Evolutionary conservation across 1,140 invertebrate species (phyloP).

Genomic region (Eueides isabella): DNA sequence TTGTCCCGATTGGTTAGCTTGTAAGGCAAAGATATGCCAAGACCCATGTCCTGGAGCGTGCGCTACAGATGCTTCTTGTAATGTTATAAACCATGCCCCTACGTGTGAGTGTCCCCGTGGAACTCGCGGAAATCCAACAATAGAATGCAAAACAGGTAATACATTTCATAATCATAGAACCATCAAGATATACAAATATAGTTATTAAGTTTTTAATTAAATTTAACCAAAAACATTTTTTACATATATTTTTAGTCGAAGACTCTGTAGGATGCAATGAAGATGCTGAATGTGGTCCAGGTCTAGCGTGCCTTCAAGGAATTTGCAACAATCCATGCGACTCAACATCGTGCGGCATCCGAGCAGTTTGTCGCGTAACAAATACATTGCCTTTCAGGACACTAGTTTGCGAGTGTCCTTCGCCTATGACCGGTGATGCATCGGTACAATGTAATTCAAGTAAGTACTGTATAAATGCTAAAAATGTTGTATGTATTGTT

Average conservation of each 20-base stretch:
- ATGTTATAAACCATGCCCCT: conserved; percentile 89
- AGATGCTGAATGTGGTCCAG: conserved; percentile 92
- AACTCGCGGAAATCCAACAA: conserved; percentile 90
- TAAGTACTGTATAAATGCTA: conserved; percentile 68
- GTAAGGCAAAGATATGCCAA: conserved; percentile 88
- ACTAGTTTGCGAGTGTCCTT: conserved; percentile 92
- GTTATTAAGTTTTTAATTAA: background rate
- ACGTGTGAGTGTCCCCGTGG: conserved; percentile 92
- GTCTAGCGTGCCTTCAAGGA: conserved; percentile 92
- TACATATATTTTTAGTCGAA: conserved; percentile 75
- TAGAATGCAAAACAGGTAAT: conserved; percentile 85
- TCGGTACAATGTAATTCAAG: conserved; percentile 90
- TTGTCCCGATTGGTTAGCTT: conserved; percentile 89
- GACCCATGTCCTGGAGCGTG: conserved; percentile 91
- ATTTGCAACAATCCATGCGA: conserved; percentile 93
- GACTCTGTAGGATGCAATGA: conserved; percentile 87
- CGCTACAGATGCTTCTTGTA: conserved; percentile 86
- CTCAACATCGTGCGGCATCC: conserved; percentile 89
- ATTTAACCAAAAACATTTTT: too few species aligned
- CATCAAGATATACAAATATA: background rate
- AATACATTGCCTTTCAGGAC: conserved; percentile 93
- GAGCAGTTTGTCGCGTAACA: conserved; percentile 91
- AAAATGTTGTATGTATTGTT: background rate
- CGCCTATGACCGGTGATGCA: conserved; percentile 91
- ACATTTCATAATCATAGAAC: conserved; percentile 9